These are phyloP conservation scores for Platyrinchus mystaceus DNA, from an alignment of 2,797 vertebrate species.

Conservation along the genomic window DNA sequence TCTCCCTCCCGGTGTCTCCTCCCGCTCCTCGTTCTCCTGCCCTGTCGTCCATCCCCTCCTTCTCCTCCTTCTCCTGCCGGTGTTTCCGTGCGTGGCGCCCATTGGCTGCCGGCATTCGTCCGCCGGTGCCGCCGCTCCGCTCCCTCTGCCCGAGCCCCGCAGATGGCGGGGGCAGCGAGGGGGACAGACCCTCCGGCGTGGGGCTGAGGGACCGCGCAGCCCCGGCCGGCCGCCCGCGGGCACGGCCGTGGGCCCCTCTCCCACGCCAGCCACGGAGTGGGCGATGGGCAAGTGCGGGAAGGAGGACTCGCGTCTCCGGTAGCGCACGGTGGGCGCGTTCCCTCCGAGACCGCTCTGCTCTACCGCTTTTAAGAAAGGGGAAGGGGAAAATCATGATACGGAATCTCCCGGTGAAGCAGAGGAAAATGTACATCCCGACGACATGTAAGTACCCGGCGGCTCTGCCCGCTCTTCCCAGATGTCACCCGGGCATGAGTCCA, in stretches of 20 bases:
- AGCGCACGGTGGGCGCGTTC: background rate
- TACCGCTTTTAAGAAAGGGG: background rate
- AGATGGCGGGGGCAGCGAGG: background rate
- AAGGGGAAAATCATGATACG: background rate
- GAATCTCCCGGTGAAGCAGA: conserved; percentile 17
- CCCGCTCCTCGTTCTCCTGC: conserved; percentile 9
- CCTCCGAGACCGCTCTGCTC: background rate
- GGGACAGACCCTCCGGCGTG: background rate
- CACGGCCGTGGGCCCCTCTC: background rate
- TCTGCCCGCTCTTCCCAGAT: background rate
- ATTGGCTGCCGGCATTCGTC: conserved; percentile 35
- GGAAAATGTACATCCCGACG: conserved; percentile 20
- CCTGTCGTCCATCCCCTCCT: background rate
- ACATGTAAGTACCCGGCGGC: conserved; percentile 60
- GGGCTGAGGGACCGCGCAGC: background rate
- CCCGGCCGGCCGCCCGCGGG: background rate
- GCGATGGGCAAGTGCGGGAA: background rate
- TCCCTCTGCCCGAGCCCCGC: conserved; percentile 5
- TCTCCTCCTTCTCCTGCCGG: conserved; percentile 51
- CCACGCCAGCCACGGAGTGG: background rate
- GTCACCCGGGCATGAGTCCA: conserved; percentile 6
- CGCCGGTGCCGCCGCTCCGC: background rate
- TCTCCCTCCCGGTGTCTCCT: background rate
- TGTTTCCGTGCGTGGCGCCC: conserved; percentile 19
- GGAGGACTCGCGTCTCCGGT: background rate